Evolutionary conservation across 1,140 invertebrate species (phyloP), one percentile per base, ranked within the genome.

Genomic region (Euwallacea fornicatus): DNA sequence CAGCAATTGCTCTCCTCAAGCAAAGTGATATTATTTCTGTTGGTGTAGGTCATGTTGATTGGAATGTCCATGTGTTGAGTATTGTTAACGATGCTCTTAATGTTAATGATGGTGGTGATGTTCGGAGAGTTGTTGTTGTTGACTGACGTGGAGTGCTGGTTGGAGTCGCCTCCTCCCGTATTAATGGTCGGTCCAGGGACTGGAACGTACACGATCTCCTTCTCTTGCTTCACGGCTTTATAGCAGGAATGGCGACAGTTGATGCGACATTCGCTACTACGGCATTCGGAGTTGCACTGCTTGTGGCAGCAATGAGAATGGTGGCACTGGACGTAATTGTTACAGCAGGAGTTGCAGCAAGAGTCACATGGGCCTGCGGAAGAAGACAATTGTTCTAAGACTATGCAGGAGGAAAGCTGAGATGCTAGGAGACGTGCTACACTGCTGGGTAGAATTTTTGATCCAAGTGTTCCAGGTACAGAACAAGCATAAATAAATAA

Each of bases 1-100:
- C 72, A 75, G 59, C 72, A 74, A 15, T 11, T 9, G 9, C 7
- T 69, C 11, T 54, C 46, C 15, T 73, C 65, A 7, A 43, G 44
- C 11, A 75, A 63, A 8, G 79, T 74, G 16, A 81, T 79, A 65
- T 81, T 80, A 62, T 81, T 79, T 9, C 75, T 68, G 64, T 79
- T 79, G 0, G 76, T 78, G n/a, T 75, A 79, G 21, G 78, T 79
- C 2, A 81, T 53, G 8, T 71, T 75, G 42, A 81, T 76, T 0
- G 80, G 80, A 0, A 81, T 59, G 67, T 80, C 78, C n/a, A 81
- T 71, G 3, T 79, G 9, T 60, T 81, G 79, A 0, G 80, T 80
- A 54, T 77, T 78, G 54, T 81, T 81, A 15, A 81, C 76, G 8
- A 76, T 61, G 60, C 79, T 81, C 13, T 80, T 77, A 47, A 81